phyloP scores from a whole-genome alignment of 1,140 invertebrate genomes.

The Achroia grisella region DNA sequence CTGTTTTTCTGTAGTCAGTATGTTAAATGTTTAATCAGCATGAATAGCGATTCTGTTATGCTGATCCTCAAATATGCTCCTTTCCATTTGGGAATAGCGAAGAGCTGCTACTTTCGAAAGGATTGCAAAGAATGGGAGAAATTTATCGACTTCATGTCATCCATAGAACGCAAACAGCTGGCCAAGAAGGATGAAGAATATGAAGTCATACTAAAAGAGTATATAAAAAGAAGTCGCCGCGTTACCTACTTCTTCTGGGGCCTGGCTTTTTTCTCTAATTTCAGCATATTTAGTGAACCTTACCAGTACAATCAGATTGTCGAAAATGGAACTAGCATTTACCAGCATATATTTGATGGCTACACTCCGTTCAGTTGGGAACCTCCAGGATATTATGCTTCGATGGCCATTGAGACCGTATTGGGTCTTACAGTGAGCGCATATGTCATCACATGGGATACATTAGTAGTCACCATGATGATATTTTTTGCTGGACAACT shows the following conservation, averaged over 20 bases:
- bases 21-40: conserved; percentile 27
- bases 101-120: conserved; percentile 30
- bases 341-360: conserved; percentile 34
- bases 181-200: conserved; percentile 10
- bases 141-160: conserved; percentile 28
- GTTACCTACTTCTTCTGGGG: conserved; percentile 36
- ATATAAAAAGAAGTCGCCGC: conserved; percentile 24
- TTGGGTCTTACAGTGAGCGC: conserved; percentile 31
- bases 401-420: conserved; percentile 30
- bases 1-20: conserved; percentile 37
- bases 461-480: conserved; percentile 31
- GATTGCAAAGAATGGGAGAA: conserved; percentile 26
- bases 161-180: conserved; percentile 23
- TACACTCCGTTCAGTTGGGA: conserved; percentile 32
- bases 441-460: conserved; percentile 41
- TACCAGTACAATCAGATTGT: conserved; percentile 28
- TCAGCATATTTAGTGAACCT: conserved; percentile 33
- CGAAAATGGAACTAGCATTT: conserved; percentile 25
- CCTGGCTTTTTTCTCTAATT: conserved; percentile 31
- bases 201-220: conserved; percentile 15
- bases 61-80: conserved; percentile 37
- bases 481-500: conserved; percentile 44
- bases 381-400: conserved; percentile 38
- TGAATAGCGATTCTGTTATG: conserved; percentile 17
- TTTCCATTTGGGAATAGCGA: conserved; percentile 36